Evolutionary conservation across 1,140 invertebrate species (phyloP), one percentile per base, ranked within the genome.

Genomic region (Nixonia krombeini): DNA sequence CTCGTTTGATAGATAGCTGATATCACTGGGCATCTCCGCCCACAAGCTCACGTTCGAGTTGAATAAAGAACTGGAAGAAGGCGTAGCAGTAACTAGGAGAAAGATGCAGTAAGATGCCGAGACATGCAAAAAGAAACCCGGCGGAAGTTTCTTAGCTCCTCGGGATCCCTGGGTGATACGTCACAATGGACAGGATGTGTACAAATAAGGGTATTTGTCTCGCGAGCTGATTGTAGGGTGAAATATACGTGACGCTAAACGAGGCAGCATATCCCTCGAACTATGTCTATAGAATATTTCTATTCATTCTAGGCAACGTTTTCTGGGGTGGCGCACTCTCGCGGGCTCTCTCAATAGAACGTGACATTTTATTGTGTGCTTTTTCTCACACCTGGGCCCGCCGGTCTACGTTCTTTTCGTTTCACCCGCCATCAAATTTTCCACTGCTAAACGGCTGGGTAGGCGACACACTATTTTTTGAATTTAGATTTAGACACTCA

Each of bases 201-300:
- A 85, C 83, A 85, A 85, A 85, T 83, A 83, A 81, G 80, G 78
- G 79, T 81, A 78, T 84, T 83, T 83, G 83, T 83, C 76, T 79
- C 75, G 76, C 55, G 49, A 52, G 15, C 53, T 69, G 78, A 83
- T 83, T 79, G 73, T 76, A 72, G 73, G 70, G 59, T 81, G 72
- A 80, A 82, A 78, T 81, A 80, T 82, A 79, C 67, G 75, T 72
- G 75, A 80, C 59, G 75, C 72, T 81, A 79, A 81, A 82, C 71
- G 73, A 69, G 62, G 47, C 46, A 49, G 59, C 25, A 64, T 16
- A 64, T 49, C 56, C 44, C 55, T 65, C n/a, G n/a, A n/a, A n/a
- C n/a, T n/a, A 46, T 61, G 35, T 42, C 61, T 41, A 76, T 63
- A 73, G 65, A 76, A 31, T 38, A 73, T 70, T 66, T 40, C 67